Percentiles rank a stretch among this genome's conserved stretches.
phyloP scores from a whole-genome alignment of 2,797 vertebrate genomes.

The Amniataba percoides region DNA sequence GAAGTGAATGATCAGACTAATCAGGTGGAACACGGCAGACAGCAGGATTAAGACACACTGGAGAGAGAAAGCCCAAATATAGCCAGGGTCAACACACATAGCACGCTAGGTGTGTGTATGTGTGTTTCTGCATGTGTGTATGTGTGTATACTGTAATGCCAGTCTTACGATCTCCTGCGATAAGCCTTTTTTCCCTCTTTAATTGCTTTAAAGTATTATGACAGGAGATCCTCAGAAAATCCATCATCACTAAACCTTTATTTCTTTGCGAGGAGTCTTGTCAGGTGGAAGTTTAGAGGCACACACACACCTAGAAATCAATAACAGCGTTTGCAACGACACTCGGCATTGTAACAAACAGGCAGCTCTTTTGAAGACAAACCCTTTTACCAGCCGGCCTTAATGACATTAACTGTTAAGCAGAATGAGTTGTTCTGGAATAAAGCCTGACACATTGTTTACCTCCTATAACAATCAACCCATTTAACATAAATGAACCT shows the following conservation, averaged over 20 bases:
- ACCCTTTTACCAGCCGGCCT: constrained; percentile 44
- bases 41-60: constrained; percentile 72
- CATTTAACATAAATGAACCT: constrained; percentile 71
- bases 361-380: constrained; percentile 42
- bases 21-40: constrained; percentile 74
- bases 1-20: constrained; percentile 82
- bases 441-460: constrained; percentile 68
- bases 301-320: background rate
- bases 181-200: constrained; percentile 24
- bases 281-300: constrained; percentile 21
- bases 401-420: constrained; percentile 65
- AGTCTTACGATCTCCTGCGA: constrained; percentile 52
- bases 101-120: constrained; percentile 25
- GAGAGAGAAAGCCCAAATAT: constrained; percentile 68
- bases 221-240: constrained; percentile 21
- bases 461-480: constrained; percentile 68
- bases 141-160: constrained; percentile 15
- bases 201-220: constrained; percentile 45
- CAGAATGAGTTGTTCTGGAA: constrained; percentile 59
- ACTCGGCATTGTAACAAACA: constrained; percentile 31
- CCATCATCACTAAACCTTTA: constrained; percentile 37
- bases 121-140: constrained; percentile 31
- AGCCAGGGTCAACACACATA: constrained; percentile 56
- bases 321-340: constrained; percentile 18
- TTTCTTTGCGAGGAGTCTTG: constrained; percentile 28